A percentile compares a stretch with the other conserved stretches of the same genome.
Evolutionary conservation across 2,113 vertebrate species (phyloP).

Genomic region (Pseudorhombus dupliciocellatus): DNA sequence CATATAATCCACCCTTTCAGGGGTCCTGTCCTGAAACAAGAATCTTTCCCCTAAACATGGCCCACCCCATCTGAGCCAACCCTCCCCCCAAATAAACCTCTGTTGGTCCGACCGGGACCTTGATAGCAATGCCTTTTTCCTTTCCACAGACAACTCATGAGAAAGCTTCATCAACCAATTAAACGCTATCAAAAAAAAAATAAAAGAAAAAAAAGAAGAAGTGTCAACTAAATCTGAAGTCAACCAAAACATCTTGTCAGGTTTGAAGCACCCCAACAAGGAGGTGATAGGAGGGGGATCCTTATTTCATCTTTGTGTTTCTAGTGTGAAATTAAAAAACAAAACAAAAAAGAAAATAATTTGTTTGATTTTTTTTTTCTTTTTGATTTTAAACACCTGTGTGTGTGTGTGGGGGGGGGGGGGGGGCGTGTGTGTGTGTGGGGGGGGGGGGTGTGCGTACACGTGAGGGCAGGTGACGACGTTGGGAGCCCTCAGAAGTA

Average conservation of each 20-base stretch:
- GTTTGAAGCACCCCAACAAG: slow-evolving; percentile 88
- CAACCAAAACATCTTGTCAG: slow-evolving; percentile 80
- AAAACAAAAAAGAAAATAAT: slow-evolving; percentile 8
- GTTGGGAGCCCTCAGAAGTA: slow-evolving; percentile 91
- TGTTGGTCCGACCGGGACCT: slow-evolving; percentile 82
- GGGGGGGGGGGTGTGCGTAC: slow-evolving; percentile 60
- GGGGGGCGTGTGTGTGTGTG: slow-evolving; percentile 59
- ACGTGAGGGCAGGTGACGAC: slow-evolving; percentile 74
- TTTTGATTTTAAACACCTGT: slow-evolving; percentile 44
- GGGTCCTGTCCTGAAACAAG: slow-evolving; percentile 81
- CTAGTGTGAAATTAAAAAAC: slow-evolving; percentile 32
- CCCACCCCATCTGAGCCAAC: slow-evolving; percentile 70
- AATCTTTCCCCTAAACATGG: slow-evolving; percentile 70
- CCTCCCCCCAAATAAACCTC: slow-evolving; percentile 81
- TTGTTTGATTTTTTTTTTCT: background rate
- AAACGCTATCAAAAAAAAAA: slow-evolving; percentile 76
- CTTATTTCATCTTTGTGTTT: slow-evolving; percentile 68
- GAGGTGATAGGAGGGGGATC: slow-evolving; percentile 82
- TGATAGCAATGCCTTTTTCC: slow-evolving; percentile 87
- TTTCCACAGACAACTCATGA: slow-evolving; percentile 85
- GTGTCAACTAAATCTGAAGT: slow-evolving; percentile 75
- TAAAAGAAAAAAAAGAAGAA: slow-evolving; percentile 16
- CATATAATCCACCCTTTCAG: slow-evolving; percentile 77
- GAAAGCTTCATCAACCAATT: slow-evolving; percentile 89
- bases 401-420: slow-evolving; percentile 19